Percentiles rank a stretch among this genome's conserved stretches.
Conservation (phyloP, 1,140 invertebrate species). For the Ridgeia piscesae region DNA sequence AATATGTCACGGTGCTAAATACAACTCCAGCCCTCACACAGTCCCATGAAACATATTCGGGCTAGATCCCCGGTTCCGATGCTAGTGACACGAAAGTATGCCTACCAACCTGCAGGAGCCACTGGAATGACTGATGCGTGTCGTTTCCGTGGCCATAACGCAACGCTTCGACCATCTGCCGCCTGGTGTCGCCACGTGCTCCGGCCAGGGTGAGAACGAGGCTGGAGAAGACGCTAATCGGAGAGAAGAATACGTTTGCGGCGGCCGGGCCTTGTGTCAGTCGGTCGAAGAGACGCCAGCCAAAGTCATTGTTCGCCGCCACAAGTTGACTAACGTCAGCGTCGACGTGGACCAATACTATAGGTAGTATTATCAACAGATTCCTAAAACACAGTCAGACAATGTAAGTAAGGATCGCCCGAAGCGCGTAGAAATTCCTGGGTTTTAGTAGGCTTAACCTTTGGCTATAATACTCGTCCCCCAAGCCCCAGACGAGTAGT, state of each 20-base stretch:
- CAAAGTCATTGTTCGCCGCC: conserved; percentile 2
- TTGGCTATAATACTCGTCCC: no score
- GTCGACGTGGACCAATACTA: not conserved
- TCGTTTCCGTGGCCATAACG: conserved; percentile 12
- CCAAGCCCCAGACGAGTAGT: no score
- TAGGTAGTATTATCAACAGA: not conserved
- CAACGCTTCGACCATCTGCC: conserved; percentile 31
- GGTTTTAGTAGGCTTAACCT: no score
- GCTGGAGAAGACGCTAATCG: conserved; percentile 78
- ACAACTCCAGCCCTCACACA: no score
- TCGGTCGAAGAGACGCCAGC: not conserved
- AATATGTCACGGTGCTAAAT: no score
- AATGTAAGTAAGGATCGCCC: no score
- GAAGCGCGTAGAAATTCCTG: no score
- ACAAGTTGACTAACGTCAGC: not conserved
- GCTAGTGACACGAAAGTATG: conserved; percentile 58
- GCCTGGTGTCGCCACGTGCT: conserved; percentile 70
- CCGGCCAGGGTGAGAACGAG: conserved; percentile 78
- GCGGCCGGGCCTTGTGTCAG: not conserved
- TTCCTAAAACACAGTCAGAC: not conserved
- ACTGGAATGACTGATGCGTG: conserved; percentile 29
- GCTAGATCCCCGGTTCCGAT: conserved; percentile 13
- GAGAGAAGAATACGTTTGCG: conserved; percentile 7
- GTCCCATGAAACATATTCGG: conserved; percentile 11
- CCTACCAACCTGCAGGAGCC: conserved; percentile 69